Percentiles rank a stretch among this genome's conserved stretches.
Conservation (phyloP, 2,888 invertebrate species). For the Andrena hattorfiana region DNA sequence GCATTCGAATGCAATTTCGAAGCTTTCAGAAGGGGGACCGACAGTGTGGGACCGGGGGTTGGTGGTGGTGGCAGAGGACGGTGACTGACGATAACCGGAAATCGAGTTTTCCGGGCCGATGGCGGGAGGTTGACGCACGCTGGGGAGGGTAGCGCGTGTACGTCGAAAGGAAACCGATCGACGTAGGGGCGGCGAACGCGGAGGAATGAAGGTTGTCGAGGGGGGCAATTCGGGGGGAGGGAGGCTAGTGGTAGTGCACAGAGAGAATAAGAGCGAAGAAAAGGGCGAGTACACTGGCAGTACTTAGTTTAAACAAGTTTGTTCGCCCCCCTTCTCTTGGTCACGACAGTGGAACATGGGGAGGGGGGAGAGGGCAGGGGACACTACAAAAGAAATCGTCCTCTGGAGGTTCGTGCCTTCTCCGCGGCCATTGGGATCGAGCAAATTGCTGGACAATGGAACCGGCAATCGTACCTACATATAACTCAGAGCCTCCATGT, state of each 20-base stretch:
- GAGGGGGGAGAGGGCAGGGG: neutral
- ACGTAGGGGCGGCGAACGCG: slow-evolving; percentile 9
- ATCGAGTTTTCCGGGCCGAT: slow-evolving; percentile 76
- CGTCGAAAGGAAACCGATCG: slow-evolving; percentile 43
- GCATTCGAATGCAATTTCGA: slow-evolving; percentile 77
- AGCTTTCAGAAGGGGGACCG: slow-evolving; percentile 59
- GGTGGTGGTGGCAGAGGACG: slow-evolving; percentile 32
- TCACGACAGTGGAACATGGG: neutral
- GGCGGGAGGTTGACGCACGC: slow-evolving; percentile 55
- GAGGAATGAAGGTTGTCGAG: slow-evolving; percentile 30
- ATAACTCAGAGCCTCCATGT: slow-evolving; percentile 16
- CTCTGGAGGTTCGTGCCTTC: slow-evolving; percentile 43
- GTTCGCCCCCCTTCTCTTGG: neutral
- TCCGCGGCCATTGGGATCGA: slow-evolving; percentile 60
- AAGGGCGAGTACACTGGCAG: slow-evolving; percentile 10
- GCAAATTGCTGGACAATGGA: slow-evolving; percentile 76
- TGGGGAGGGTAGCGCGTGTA: slow-evolving; percentile 22
- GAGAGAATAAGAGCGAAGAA: slow-evolving; percentile 14
- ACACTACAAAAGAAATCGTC: slow-evolving; percentile 58
- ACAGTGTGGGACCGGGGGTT: neutral
- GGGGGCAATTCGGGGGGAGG: neutral
- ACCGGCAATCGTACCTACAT: slow-evolving; percentile 47
- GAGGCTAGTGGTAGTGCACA: neutral
- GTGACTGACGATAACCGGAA: slow-evolving; percentile 77
- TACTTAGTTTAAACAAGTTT: slow-evolving; percentile 49